phyloP scores from a whole-genome alignment of 2,797 vertebrate genomes.

The Distichodus sexfasciatus region DNA sequence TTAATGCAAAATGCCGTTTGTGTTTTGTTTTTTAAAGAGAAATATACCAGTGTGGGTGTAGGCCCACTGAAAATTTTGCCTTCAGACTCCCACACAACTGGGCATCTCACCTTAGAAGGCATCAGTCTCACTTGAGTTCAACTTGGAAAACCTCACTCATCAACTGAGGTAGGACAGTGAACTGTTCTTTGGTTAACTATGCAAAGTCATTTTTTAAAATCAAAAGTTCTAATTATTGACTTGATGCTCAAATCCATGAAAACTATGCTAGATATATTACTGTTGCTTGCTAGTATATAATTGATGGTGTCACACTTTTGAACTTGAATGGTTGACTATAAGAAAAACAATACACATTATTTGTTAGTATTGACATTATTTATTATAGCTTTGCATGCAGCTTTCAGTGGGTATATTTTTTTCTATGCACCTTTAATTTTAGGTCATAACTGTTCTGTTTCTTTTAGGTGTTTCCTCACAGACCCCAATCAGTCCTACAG shows the following conservation, averaged over 20 bases:
- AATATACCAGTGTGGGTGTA: slow-evolving; percentile 20
- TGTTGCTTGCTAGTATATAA: too few relatives aligned
- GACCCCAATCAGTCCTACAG: neutral
- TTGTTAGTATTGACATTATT: too few relatives aligned
- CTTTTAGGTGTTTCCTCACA: neutral
- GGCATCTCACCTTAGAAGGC: neutral
- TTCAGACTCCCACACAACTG: slow-evolving; percentile 30
- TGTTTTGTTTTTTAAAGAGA: slow-evolving; percentile 8
- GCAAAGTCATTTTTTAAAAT: too few relatives aligned
- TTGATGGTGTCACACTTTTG: too few relatives aligned
- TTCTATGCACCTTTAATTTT: neutral
- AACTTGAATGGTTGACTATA: too few relatives aligned
- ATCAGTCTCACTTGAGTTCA: neutral
- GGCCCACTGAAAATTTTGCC: slow-evolving; percentile 48
- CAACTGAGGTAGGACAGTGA: neutral
- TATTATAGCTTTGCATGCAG: too few relatives aligned
- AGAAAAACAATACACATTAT: too few relatives aligned
- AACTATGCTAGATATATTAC: too few relatives aligned
- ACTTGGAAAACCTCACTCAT: neutral
- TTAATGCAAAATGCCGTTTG: too few relatives aligned
- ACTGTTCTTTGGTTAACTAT: neutral
- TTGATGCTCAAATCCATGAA: too few relatives aligned
- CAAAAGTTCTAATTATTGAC: too few relatives aligned
- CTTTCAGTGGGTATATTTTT: neutral
- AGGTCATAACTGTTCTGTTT: neutral